Conservation (phyloP, 2,797 vertebrate species). For the Rhinogobio ventralis region DNA sequence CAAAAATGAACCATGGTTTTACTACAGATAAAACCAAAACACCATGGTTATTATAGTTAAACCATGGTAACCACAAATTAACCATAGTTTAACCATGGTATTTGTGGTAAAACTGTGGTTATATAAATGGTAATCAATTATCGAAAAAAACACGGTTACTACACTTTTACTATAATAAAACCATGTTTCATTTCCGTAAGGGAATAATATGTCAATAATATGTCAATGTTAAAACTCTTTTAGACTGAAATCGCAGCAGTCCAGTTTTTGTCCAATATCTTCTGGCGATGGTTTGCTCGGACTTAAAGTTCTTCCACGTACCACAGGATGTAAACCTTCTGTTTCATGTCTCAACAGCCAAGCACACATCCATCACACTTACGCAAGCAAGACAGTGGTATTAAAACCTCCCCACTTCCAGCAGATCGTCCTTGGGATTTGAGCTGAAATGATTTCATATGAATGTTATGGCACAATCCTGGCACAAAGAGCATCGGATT, state of each 20-base stretch:
- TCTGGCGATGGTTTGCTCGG: constrained; percentile 3
- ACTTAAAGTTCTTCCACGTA: constrained; percentile 29
- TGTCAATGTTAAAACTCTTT: not conserved
- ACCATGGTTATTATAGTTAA: too few species aligned
- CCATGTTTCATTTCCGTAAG: too few species aligned
- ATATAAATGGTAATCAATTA: too few species aligned
- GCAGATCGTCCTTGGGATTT: constrained; percentile 52
- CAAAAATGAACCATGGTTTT: too few species aligned
- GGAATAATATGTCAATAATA: too few species aligned
- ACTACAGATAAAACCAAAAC: too few species aligned
- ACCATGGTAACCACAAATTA: too few species aligned
- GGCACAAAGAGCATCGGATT: constrained; percentile 55
- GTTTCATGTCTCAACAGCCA: constrained; percentile 46
- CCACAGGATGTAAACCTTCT: constrained; percentile 47
- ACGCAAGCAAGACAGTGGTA: constrained; percentile 49
- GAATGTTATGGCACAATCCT: constrained; percentile 59
- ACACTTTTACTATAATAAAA: too few species aligned
- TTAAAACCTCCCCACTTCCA: constrained; percentile 45
- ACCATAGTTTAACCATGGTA: too few species aligned
- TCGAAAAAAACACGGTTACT: too few species aligned
- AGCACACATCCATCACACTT: constrained; percentile 51
- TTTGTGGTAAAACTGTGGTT: too few species aligned
- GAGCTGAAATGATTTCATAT: constrained; percentile 58
- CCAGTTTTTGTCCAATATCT: constrained; percentile 4
- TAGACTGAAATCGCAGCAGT: not conserved